These are phyloP conservation scores for Xenopus laevis DNA, from an alignment of 2,113 vertebrate species.

Conservation along the genomic window DNA sequence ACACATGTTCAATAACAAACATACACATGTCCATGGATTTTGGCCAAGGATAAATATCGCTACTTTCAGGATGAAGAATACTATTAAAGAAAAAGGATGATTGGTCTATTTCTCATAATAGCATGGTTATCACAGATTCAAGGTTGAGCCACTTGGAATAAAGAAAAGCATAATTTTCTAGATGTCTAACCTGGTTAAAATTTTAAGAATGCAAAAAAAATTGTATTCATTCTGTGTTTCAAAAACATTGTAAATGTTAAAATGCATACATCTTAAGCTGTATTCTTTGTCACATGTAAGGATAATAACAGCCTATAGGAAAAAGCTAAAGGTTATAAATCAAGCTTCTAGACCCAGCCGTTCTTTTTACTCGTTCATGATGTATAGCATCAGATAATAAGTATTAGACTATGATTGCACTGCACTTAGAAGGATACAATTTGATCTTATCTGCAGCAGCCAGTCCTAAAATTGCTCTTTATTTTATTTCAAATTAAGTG, in stretches of 20 bases:
- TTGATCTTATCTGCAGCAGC: not conserved
- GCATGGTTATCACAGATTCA: constrained; percentile 39
- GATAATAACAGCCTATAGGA: constrained; percentile 4
- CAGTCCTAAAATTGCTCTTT: not conserved
- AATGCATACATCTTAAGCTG: constrained; percentile 11
- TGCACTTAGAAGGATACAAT: not conserved
- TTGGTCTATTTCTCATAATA: constrained; percentile 35
- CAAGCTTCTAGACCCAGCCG: not conserved
- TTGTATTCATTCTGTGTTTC: constrained; percentile 30
- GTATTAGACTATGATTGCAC: not conserved
- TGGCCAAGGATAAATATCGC: no score
- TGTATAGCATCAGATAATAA: not conserved
- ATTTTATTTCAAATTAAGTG: not conserved
- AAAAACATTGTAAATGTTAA: constrained; percentile 41
- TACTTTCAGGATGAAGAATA: no score
- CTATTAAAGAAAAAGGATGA: constrained; percentile 15
- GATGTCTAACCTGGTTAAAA: not conserved
- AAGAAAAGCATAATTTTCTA: constrained; percentile 13
- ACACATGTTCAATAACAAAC: no score
- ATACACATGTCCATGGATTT: no score
- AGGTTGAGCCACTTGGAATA: constrained; percentile 46
- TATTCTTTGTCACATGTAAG: not conserved
- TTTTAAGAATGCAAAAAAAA: constrained; percentile 2
- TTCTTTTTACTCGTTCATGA: not conserved
- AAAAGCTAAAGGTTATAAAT: constrained; percentile 12